phyloP scores from a whole-genome alignment of 2,888 invertebrate genomes.

The Heliconius sara region DNA sequence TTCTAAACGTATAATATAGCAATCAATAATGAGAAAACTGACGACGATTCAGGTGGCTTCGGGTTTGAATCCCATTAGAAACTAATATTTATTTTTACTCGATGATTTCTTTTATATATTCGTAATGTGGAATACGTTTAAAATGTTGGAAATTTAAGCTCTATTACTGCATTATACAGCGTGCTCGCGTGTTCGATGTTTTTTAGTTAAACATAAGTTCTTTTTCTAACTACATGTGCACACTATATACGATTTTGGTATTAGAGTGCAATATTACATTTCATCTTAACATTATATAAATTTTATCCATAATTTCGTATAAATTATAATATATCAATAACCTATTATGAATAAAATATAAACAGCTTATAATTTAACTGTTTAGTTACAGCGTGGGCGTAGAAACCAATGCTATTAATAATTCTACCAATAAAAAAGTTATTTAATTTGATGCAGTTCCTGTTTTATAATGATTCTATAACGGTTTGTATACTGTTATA shows the following conservation, averaged over 20 bases:
- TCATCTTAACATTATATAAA: conserved; percentile 9
- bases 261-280: conserved; percentile 2
- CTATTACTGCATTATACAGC: too few relatives aligned
- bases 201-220: not conserved
- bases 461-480: conserved; percentile 37
- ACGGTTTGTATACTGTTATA: conserved; percentile 31
- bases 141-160: too few relatives aligned
- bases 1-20: too few relatives aligned
- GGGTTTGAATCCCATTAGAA: too few relatives aligned
- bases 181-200: too few relatives aligned
- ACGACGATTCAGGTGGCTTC: too few relatives aligned
- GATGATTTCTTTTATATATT: too few relatives aligned
- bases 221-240: not conserved
- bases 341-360: conserved; percentile 24
- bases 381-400: conserved; percentile 41
- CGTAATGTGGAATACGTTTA: too few relatives aligned
- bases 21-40: too few relatives aligned
- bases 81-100: too few relatives aligned
- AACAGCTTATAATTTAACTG: conserved; percentile 21
- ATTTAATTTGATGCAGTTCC: conserved; percentile 41
- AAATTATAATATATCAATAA: not conserved
- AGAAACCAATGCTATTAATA: conserved; percentile 40
- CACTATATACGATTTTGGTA: not conserved
- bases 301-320: conserved; percentile 3
- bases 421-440: conserved; percentile 42